Percentiles rank a stretch among this genome's conserved stretches.
phyloP scores from a whole-genome alignment of 2,888 invertebrate species.

The Nematopogon swammerdamellus region DNA sequence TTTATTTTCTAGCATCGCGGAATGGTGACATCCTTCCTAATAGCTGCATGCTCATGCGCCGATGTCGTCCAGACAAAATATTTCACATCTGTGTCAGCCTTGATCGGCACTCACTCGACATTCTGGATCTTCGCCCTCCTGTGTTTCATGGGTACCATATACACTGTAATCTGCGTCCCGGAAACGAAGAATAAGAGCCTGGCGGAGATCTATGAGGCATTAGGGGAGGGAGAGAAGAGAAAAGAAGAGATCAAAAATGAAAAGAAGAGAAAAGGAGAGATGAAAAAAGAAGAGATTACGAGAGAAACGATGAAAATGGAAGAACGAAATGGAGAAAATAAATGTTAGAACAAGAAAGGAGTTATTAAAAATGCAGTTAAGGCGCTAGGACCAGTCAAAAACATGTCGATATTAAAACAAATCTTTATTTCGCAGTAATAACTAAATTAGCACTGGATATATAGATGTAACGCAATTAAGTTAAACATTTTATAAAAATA shows the following conservation, averaged over 20 bases:
- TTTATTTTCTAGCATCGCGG: constrained; percentile 36
- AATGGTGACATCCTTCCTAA: constrained; percentile 43
- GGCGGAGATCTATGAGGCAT: constrained; percentile 38
- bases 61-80: constrained; percentile 48
- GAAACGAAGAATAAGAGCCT: constrained; percentile 42
- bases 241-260: too few species aligned
- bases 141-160: constrained; percentile 40
- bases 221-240: constrained; percentile 31
- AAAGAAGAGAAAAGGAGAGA: constrained; percentile 32
- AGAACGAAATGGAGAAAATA: too few species aligned
- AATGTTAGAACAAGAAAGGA: too few species aligned
- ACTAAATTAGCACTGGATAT: too few species aligned
- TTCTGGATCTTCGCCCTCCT: constrained; percentile 43
- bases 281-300: too few species aligned
- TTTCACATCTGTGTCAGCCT: constrained; percentile 40
- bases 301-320: too few species aligned
- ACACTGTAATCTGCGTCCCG: constrained; percentile 44
- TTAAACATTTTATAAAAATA: too few species aligned
- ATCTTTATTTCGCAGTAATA: too few species aligned
- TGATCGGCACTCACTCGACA: constrained; percentile 47
- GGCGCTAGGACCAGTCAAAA: too few species aligned
- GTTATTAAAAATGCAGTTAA: too few species aligned
- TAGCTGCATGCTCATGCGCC: constrained; percentile 38
- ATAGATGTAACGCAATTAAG: too few species aligned
- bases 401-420: too few species aligned